Base-by-base conservation (phyloP, 2,113 vertebrate genomes). In the Peucedramus taeniatus region DNA sequence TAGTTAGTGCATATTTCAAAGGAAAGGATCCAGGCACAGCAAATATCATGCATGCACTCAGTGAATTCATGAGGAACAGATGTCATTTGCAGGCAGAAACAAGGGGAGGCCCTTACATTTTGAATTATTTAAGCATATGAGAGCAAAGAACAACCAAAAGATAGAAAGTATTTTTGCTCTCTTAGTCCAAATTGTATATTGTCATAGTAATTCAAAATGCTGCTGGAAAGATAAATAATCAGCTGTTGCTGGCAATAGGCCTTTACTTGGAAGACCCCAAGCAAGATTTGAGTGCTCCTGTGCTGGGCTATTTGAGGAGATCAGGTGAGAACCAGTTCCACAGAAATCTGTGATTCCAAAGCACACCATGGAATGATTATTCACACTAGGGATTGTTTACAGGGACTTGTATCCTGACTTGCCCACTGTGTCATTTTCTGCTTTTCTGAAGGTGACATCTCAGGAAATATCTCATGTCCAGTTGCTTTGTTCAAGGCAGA, bases 11-110 rank as follows among this genome's bases (percentile, higher is more conserved):
- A 7, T 74, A 31, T 92, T 91, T 96, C 59, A 90, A 80, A 88
- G 71, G 39, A 86, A 83, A 68, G 27, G 37, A 66, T 95, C 47
- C 79, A 88, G 68, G 75, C 71, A 1, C 47, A 88, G 56, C 44
- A 78, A 90, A 81, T 77, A 40, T 74, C 71, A 90, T 81, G 75
- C 54, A 74, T 51, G 30, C 51, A 64, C 39, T 92, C 35, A 31
- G 23, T 33, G 60, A 51, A 70, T 81, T 96, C 88, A 90, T 81
- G 64, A 88, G 44, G 80, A 95, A 81, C 93, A 96, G 95, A 97
- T 96, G 92, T 66, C 35, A 49, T 47, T 19, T 81, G 40, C 44
- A 92, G 68, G 47, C 87, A 90, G 63, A 64, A 88, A 71, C 60
- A 65, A 77, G 64, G 91, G 50, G 11, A 90, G 28, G 12, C 13